Evolutionary conservation across 1,140 invertebrate genomes (phyloP), one percentile per base, ranked within the genome.

Genomic region (Agrilus planipennis): DNA sequence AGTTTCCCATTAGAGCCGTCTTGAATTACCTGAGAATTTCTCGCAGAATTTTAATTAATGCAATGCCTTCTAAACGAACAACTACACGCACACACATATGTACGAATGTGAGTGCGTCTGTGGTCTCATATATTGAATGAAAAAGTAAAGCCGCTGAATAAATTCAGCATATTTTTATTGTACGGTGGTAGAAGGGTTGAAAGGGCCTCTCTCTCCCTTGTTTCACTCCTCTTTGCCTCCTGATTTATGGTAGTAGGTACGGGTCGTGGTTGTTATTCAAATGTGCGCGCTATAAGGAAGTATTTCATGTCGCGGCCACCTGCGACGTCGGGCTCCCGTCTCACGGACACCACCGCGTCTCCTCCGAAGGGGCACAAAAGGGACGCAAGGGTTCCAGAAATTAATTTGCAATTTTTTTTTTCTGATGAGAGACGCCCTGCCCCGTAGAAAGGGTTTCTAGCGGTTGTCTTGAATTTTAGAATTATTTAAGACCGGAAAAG

Each of bases 161-260:
- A 36, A 9, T 4, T 36, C 34, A 36, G 34, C 18, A 16, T 34
- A n/a, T 36, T 7, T 14, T 15, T 36, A 7, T 22, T 21, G 6
- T 22, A 42, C 34, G 35, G 40, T 34, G 41, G 36, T 42, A 42
- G n/a, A n/a, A 37, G 34, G 41, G 34, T 36, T 37, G 28, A 23
- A 25, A n/a, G 31, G 25, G 20, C 37, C 16, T 32, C 15, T 42
- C 16, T 32, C 15, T 27, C 41, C 19, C 34, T 42, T 36, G 41
- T 42, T 44, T 30, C 29, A 44, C 39, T 44, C 36, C 34, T 39
- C 42, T 39, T 44, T 11, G 36, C 19, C 39, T 44, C 36, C n/a
- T n/a, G n/a, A 44, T 44, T 44, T 44, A 44, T 44, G 42, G 36
- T 34, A 25, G 42, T 44, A 39, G 14, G 36, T n/a, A n/a, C n/a